Evolutionary conservation across 2,888 invertebrate species (phyloP), one percentile per base, ranked within the genome.

Genomic region (Tanytarsus gracilentus): DNA sequence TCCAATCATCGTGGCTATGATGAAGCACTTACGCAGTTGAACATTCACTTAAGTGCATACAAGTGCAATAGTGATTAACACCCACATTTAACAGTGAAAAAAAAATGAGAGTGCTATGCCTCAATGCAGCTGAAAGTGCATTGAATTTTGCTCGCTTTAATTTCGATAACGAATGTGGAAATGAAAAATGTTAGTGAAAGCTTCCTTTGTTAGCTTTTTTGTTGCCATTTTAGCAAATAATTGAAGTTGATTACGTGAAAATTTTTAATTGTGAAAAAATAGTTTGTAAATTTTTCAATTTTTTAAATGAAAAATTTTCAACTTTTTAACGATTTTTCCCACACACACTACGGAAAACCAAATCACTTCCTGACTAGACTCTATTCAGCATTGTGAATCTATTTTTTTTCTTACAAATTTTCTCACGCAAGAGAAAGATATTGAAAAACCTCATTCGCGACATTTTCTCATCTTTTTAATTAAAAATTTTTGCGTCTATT

Each of bases 11-110:
- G n/a, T n/a, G n/a, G n/a, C n/a, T n/a, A n/a, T n/a, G n/a, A n/a
- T n/a, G n/a, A n/a, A n/a, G n/a, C n/a, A n/a, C n/a, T n/a, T n/a
- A n/a, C n/a, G n/a, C n/a, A n/a, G n/a, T n/a, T n/a, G n/a, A n/a
- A n/a, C n/a, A n/a, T 36, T 36, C 16, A 36, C 16, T 36, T 36
- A 14, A 36, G 36, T 36, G 36, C 14, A 36, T 29, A 29, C 29
- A 29, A 29, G 11, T 49, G 49, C 49, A 49, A 49, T 27, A 49
- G n/a, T n/a, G n/a, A 26, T 49, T 49, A 26, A 49, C 49, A 49
- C 49, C 49, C 49, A 49, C 49, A 49, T 44, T 44, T 16, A 18
- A 40, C 8, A 33, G 9, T 33, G 9, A 11, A 33, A 33, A 5
- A 5, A 33, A 33, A n/a, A 7, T 18, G 14, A 40, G 8, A 16